A percentile compares a stretch with the other conserved stretches of the same genome.
Conservation (phyloP, 2,113 vertebrate species). For the Glaucidium brasilianum region DNA sequence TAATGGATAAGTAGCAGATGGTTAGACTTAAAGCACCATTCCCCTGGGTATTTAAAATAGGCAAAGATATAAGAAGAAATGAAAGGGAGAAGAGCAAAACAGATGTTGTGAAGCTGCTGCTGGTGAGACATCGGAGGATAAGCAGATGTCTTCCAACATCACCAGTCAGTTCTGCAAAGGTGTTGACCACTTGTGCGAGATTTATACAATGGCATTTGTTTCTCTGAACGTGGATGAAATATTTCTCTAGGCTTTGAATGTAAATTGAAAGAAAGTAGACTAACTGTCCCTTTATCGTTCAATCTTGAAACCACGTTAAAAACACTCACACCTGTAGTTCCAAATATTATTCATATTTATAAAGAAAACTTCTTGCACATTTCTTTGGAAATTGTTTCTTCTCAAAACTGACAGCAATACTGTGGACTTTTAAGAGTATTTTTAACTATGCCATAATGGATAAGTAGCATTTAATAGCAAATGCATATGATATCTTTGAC, state of each 20-base stretch:
- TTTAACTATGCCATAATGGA: background rate
- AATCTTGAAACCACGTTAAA: background rate
- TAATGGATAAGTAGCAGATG: slow-evolving; percentile 28
- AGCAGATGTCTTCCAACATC: background rate
- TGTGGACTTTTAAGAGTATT: background rate
- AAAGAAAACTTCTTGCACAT: background rate
- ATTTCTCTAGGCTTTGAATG: slow-evolving; percentile 20
- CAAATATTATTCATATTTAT: background rate
- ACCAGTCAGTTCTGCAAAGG: background rate
- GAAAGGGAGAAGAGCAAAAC: background rate
- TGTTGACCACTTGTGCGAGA: background rate
- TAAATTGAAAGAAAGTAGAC: slow-evolving; percentile 17
- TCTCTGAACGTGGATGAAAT: slow-evolving; percentile 47
- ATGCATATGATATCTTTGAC: background rate
- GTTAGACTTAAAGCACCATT: background rate
- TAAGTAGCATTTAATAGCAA: background rate
- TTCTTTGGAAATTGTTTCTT: background rate
- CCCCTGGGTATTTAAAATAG: background rate
- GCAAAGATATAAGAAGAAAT: background rate
- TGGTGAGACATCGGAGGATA: background rate
- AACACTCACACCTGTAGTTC: background rate
- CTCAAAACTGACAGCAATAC: background rate
- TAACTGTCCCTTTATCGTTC: background rate
- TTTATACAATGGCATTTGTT: background rate
- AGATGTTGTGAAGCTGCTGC: slow-evolving; percentile 31